Evolutionary conservation across 64 coral and sea anemone species (phyloP).

Genomic region (Pachyseris speciosa): DNA sequence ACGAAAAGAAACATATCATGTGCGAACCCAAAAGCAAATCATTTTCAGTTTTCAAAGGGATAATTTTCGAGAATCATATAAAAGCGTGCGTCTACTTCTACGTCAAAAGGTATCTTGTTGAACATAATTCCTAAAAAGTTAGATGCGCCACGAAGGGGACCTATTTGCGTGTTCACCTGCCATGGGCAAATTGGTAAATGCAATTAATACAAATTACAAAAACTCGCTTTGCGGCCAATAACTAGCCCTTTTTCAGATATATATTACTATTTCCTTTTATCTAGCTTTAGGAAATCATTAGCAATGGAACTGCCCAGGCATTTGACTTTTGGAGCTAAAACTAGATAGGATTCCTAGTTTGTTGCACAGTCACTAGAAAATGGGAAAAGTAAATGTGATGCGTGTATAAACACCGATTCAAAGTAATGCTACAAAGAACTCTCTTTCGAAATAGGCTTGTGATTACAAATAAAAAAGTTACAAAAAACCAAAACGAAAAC

Average conservation of each 20-base stretch:
- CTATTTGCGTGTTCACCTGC: slow-evolving; percentile 26
- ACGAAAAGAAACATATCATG: slow-evolving; percentile 9
- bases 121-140: slow-evolving; percentile 27
- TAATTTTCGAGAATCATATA: not conserved
- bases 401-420: too few relatives aligned
- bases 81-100: slow-evolving; percentile 15
- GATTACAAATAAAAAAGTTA: too few relatives aligned
- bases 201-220: slow-evolving; percentile 28
- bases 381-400: too few relatives aligned
- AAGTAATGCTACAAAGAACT: too few relatives aligned
- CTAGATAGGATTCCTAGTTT: too few relatives aligned
- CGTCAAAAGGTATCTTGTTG: slow-evolving; percentile 21
- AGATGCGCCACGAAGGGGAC: too few relatives aligned
- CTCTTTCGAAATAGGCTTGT: too few relatives aligned
- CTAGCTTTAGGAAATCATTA: slow-evolving; percentile 36
- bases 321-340: slow-evolving; percentile 18
- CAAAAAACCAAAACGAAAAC: too few relatives aligned
- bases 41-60: slow-evolving; percentile 7
- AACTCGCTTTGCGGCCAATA: slow-evolving; percentile 10
- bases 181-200: slow-evolving; percentile 38
- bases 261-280: slow-evolving; percentile 29
- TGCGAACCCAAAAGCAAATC: not conserved
- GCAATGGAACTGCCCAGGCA: slow-evolving; percentile 6
- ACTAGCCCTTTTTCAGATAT: slow-evolving; percentile 7
- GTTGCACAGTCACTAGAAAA: too few relatives aligned